Conservation (phyloP, 2,113 vertebrate genomes). For the Takifugu flavidus region DNA sequence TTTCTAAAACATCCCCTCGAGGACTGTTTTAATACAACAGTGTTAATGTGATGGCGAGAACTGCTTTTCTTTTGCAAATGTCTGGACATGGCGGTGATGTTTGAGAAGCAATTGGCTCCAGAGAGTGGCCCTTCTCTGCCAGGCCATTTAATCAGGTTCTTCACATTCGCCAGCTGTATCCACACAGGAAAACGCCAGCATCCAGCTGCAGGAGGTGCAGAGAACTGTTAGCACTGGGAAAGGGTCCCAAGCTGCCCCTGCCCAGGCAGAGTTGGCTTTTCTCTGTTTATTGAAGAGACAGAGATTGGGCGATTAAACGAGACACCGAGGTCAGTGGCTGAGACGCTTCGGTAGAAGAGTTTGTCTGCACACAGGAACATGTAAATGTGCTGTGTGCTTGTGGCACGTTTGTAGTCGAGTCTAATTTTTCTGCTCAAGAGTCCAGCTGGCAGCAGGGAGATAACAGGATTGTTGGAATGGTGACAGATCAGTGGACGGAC, state of each 20-base stretch:
- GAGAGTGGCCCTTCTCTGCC: conserved; percentile 54
- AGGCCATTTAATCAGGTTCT: conserved; percentile 66
- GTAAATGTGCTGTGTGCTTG: conserved; percentile 30
- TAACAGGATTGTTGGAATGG: conserved; percentile 64
- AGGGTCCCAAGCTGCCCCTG: conserved; percentile 43
- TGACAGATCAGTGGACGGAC: conserved; percentile 52
- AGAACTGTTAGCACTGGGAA: conserved; percentile 50
- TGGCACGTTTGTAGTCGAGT: conserved; percentile 14
- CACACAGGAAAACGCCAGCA: conserved; percentile 56
- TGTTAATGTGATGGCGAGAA: background rate
- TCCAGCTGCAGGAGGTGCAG: conserved; percentile 39
- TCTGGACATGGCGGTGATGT: conserved; percentile 31
- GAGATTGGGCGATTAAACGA: conserved; percentile 52
- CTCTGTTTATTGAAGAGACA: conserved; percentile 49
- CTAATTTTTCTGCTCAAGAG: conserved; percentile 53
- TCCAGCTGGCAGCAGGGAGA: conserved; percentile 67
- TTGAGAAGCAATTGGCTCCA: conserved; percentile 52
- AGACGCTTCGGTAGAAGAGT: conserved; percentile 15
- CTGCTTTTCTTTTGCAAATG: conserved; percentile 49
- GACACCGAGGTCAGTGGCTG: conserved; percentile 14
- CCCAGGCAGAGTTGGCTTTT: conserved; percentile 40
- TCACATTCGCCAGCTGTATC: conserved; percentile 68
- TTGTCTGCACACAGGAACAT: conserved; percentile 14
- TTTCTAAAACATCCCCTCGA: too few relatives aligned
- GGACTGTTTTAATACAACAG: too few relatives aligned